Percentiles rank a stretch among this genome's conserved stretches.
Conservation (phyloP, 1,140 invertebrate genomes). For the Microvelia longipes region DNA sequence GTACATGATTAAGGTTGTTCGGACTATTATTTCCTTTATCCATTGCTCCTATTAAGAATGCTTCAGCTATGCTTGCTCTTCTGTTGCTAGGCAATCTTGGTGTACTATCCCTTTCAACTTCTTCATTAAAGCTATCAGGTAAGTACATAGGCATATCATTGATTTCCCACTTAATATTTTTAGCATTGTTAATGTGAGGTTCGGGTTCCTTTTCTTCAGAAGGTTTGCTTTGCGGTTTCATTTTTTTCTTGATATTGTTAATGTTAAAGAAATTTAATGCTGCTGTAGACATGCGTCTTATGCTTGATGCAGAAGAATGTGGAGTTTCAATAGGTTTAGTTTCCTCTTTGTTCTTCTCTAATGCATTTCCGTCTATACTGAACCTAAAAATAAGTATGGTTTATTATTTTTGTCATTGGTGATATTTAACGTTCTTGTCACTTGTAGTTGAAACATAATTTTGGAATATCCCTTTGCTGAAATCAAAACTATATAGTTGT, state of each 20-base stretch:
- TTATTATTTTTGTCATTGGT: not conserved
- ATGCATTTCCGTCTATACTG: conserved; percentile 24
- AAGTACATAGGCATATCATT: not conserved
- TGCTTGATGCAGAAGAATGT: conserved; percentile 8
- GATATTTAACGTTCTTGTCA: too few species aligned
- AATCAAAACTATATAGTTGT: too few species aligned
- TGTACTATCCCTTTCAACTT: not conserved
- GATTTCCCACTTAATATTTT: conserved; percentile 1
- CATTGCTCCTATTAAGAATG: conserved; percentile 3
- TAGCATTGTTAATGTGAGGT: not conserved
- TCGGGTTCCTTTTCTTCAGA: not conserved
- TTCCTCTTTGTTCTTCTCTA: conserved; percentile 25
- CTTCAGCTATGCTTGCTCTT: not conserved
- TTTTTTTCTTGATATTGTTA: conserved; percentile 9
- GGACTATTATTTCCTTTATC: conserved; percentile 15
- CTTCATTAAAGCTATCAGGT: not conserved
- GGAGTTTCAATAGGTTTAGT: conserved; percentile 26
- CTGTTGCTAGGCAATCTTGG: not conserved
- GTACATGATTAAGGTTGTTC: conserved; percentile 29
- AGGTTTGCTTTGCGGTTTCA: conserved; percentile 1
- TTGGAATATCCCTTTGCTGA: too few species aligned
- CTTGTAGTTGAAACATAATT: too few species aligned
- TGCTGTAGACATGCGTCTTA: conserved; percentile 22
- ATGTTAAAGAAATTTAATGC: conserved; percentile 20
- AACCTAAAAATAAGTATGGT: conserved; percentile 26